Evolutionary conservation across 2,797 vertebrate genomes (phyloP), one percentile per base, ranked within the genome.

Genomic region (Enteromius treurensis): DNA sequence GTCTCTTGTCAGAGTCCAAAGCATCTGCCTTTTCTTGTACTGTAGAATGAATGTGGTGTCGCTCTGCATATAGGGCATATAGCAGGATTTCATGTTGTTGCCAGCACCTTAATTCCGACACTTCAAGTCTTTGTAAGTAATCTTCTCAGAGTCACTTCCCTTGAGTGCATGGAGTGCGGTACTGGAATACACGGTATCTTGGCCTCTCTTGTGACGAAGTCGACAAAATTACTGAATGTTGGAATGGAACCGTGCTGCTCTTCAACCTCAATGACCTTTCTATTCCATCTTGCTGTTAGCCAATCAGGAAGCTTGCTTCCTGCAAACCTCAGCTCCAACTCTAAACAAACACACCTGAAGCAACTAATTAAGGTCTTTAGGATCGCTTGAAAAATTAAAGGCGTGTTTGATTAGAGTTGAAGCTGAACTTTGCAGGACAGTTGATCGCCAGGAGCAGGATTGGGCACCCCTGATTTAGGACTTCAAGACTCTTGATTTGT

Each of bases 231-330:
- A 13, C 71, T 79, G 37, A 90, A 90, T 0, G n/a, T 85, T 4
- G 87, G 86, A 29, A 88, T 89, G 1, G 4, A 5, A 1, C 37
- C 21, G 0, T 1, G 26, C 19, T 65, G 14, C n/a, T 89, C 84
- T 85, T 88, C 82, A 5, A 78, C 23, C 10, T 90, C 81, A 8
- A 83, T 85, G 1, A 88, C 88, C 49, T 79, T 86, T 34, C 86
- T 88, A 13, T 85, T 90, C 88, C 82, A 91, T 5, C 85, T 83
- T 2, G 84, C 53, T 13, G n/a, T 77, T 15, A 89, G 8, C 87
- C 84, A 89, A 1, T 88, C 87, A 55, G 84, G 86, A 55, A 90
- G 82, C 55, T 89, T 88, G 5, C 9, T 26, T 1, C 32, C 32
- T 34, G 32, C 32, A 34, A 34, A 89, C 80, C 88, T 62, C 85